phyloP scores from a whole-genome alignment of 1,140 invertebrate genomes.

The Sitodiplosis mosellana region DNA sequence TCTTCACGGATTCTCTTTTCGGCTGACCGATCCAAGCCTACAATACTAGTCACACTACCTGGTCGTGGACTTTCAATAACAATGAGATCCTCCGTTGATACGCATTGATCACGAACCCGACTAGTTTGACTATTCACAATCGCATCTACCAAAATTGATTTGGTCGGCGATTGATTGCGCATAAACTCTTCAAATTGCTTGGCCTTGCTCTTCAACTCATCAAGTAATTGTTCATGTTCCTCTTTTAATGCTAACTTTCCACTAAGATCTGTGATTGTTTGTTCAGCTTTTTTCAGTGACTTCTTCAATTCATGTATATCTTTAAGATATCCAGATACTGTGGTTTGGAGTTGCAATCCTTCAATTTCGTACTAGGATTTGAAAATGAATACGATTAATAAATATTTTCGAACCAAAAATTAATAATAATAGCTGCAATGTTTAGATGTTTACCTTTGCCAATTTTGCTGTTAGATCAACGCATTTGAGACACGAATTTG shows the following conservation, averaged over 20 bases:
- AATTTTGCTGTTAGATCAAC: too few relatives aligned
- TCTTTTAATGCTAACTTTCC: constrained; percentile 20
- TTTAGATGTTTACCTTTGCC: too few relatives aligned
- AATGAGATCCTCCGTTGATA: constrained; percentile 7
- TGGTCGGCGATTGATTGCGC: neutral
- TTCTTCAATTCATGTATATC: constrained; percentile 10
- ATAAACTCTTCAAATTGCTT: constrained; percentile 31
- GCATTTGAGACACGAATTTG: neutral
- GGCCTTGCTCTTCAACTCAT: constrained; percentile 30
- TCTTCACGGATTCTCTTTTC: constrained; percentile 32
- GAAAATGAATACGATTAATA: neutral
- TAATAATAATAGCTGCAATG: neutral
- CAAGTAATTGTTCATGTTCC: constrained; percentile 28
- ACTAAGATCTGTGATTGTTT: constrained; percentile 8
- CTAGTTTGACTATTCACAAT: neutral
- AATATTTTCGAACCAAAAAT: neutral
- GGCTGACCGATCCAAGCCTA: constrained; percentile 5
- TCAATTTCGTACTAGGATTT: constrained; percentile 17
- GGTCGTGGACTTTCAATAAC: constrained; percentile 6
- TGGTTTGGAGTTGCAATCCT: constrained; percentile 15
- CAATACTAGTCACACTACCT: constrained; percentile 2
- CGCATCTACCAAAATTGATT: neutral
- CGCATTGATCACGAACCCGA: constrained; percentile 4
- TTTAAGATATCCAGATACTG: constrained; percentile 12
- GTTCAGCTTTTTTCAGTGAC: constrained; percentile 12